Evolutionary conservation across 2,797 vertebrate species (phyloP).

Genomic region (Molossus molossus): DNA sequence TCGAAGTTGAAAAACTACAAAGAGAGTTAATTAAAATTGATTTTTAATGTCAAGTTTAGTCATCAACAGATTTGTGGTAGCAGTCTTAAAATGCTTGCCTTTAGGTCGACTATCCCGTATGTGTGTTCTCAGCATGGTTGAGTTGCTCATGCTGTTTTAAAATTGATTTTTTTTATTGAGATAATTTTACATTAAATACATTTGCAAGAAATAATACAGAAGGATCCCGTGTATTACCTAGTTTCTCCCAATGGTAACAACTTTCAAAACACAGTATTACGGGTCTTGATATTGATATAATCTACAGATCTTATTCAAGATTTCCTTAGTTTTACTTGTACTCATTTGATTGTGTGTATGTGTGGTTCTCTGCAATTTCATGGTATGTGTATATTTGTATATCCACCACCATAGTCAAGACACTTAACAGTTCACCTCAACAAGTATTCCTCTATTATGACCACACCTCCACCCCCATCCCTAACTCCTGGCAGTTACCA

Average conservation of each 20-base stretch:
- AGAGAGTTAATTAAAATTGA: not conserved
- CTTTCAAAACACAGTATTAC: not conserved
- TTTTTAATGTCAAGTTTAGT: constrained; percentile 3
- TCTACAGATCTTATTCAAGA: not conserved
- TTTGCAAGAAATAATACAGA: constrained; percentile 19
- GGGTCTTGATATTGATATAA: not conserved
- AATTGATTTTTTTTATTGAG: constrained; percentile 2
- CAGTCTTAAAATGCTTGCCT: not conserved
- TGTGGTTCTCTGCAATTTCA: not conserved
- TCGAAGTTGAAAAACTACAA: not conserved
- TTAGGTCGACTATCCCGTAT: not conserved
- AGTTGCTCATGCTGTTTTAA: constrained; percentile 24
- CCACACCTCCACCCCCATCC: not conserved
- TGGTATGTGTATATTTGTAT: not conserved
- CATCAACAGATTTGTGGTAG: not conserved
- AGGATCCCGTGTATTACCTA: not conserved
- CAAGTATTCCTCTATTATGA: not conserved
- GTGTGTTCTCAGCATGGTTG: not conserved
- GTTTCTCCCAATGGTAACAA: not conserved
- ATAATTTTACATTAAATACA: not conserved
- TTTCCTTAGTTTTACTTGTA: not conserved
- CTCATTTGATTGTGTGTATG: not conserved
- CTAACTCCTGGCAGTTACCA: not conserved
- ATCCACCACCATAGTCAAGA: not conserved
- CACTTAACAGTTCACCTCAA: not conserved